Conservation (phyloP, 2,888 invertebrate genomes). For the Tetrapedia diversipes region DNA sequence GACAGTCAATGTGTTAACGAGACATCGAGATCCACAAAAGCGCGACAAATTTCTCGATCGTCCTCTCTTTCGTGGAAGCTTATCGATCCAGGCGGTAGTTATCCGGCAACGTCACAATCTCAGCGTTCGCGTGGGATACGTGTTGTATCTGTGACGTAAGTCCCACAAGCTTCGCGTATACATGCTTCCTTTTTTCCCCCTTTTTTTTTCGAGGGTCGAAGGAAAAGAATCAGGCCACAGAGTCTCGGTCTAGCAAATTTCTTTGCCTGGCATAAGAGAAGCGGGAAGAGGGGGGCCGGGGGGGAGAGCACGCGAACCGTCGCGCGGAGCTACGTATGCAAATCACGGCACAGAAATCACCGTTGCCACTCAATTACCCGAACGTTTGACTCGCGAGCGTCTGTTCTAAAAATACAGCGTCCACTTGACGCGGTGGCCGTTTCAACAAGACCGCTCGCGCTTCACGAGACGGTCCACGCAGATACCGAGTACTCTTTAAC, state of each 20-base stretch:
- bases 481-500: no score
- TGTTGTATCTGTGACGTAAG: constrained; percentile 55
- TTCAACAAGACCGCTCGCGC: constrained; percentile 34
- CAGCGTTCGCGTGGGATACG: constrained; percentile 35
- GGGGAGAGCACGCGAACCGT: constrained; percentile 57
- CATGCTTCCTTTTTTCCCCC: constrained; percentile 9
- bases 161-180: constrained; percentile 37
- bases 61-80: not conserved
- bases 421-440: constrained; percentile 38
- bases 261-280: no score
- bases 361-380: constrained; percentile 61
- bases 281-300: constrained; percentile 12
- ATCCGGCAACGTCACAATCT: constrained; percentile 38
- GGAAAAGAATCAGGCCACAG: constrained; percentile 67
- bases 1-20: no score
- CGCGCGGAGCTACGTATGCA: constrained; percentile 62
- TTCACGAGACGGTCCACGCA: constrained; percentile 38
- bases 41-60: constrained; percentile 12
- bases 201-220: constrained; percentile 8
- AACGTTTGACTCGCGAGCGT: constrained; percentile 55
- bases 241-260: constrained; percentile 55
- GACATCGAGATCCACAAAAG: not conserved
- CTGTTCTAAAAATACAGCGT: constrained; percentile 61
- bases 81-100: constrained; percentile 34
- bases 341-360: constrained; percentile 67